Base-by-base conservation (phyloP, 2,888 invertebrate species). In the Syrphus vitripennis region DNA sequence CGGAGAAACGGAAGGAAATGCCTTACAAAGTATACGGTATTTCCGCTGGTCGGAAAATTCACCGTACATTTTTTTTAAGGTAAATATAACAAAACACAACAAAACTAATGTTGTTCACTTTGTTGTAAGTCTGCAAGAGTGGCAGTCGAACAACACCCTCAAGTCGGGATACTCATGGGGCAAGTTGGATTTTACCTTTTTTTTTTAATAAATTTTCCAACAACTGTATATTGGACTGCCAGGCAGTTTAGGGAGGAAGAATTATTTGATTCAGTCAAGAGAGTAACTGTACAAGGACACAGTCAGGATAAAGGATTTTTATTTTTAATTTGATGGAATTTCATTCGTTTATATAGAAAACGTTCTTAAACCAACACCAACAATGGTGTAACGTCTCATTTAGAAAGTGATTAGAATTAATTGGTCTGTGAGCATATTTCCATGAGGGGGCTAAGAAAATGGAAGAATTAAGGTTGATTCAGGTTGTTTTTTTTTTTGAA, bases 101-200 rank as follows among this genome's bases (percentile, higher is more conserved):
- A 34, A 50, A 67, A 67, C 67, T 80, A 75, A 75, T 83, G 80
- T 79, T 83, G 80, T 79, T 83, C 82, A 59, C n/a, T 61, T 67
- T 42, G 26, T 53, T 53, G 40, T 42, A 16, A 55, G 4, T 29
- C 9, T 16, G 29, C 1, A 16, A 29, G 55, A 55, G 55, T 55
- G 16, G 29, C 55, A 29, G 12, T 2, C 16, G 14, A 50, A 14
- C 14, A 50, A 50, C 50, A 24, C 24, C 50, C 50, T 45, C 1
- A n/a, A n/a, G n/a, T n/a, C n/a, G n/a, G n/a, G n/a, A n/a, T n/a
- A n/a, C n/a, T n/a, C n/a, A n/a, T 14, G n/a, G 14, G 4, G n/a
- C 5, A 42, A 42, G 3, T n/a, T n/a, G n/a, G n/a, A n/a, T n/a
- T n/a, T n/a, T n/a, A n/a, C n/a, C n/a, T n/a, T n/a, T n/a, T n/a